Base-by-base conservation (phyloP, 2,113 vertebrate genomes). In the Scomber japonicus region DNA sequence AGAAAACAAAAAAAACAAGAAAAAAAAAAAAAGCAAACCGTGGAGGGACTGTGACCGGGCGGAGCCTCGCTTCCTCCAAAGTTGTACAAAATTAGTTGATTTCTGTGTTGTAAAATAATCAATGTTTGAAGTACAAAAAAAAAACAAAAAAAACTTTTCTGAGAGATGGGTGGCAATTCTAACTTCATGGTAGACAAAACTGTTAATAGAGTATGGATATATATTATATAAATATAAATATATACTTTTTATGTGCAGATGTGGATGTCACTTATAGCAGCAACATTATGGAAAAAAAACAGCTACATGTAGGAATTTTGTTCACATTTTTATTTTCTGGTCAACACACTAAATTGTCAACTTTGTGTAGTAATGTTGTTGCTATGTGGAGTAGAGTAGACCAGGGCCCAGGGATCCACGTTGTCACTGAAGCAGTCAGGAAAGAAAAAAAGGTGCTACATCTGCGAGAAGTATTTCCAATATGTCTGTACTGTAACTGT, bases 141-240 rank as follows among this genome's bases (percentile, higher is more conserved):
- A 75, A 81, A 86, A 75, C 65, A 51, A 65, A 71, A 82, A 71
- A 82, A 73, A 40, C 50, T 87, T 88, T 93, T 93, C 88, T 89
- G 92, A 93, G 83, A 92, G 83, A 91, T 90, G 89, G 86, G 80
- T 91, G 91, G 91, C 89, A 80, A 83, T 94, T 87, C 93, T 93
- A 93, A 93, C 88, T 93, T 94, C 93, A 94, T 92, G 92, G 93
- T 96, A 95, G 95, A 94, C 90, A 90, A 91, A 94, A 90, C 94
- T 95, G 94, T 95, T 93, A 94, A 95, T 95, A 96, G 95, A 95
- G 89, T 95, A 95, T 64, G 93, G 92, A 95, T 95, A 95, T 95
- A 95, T 95, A 95, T 95, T 94, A 94, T 96, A 95, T 95, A 95
- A 93, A 95, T 94, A 95, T 93, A 95, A 92, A 95, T 94, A 95